A percentile compares a stretch with the other conserved stretches of the same genome.
Conservation (phyloP, 1,140 invertebrate species). For the Drosophila watanabei region DNA sequence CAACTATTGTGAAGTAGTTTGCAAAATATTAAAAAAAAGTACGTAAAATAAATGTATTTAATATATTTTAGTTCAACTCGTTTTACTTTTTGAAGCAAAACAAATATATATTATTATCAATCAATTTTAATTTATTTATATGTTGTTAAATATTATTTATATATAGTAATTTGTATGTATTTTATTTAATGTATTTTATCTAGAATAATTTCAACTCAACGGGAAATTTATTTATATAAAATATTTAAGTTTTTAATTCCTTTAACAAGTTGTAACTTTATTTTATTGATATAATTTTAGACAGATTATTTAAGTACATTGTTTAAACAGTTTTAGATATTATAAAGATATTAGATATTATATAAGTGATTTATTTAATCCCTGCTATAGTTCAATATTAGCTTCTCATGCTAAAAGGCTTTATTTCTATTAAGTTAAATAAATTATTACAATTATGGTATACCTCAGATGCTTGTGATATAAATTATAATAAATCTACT, state of each 20-base stretch:
- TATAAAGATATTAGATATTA: background rate
- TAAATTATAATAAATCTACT: background rate
- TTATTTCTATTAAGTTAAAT: background rate
- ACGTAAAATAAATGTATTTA: background rate
- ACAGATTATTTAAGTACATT: background rate
- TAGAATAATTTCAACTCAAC: background rate
- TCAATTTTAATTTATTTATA: background rate
- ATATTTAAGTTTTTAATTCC: background rate
- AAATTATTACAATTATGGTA: background rate
- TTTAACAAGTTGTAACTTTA: background rate
- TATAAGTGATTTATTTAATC: background rate
- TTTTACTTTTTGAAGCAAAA: background rate
- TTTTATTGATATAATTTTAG: background rate
- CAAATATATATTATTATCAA: background rate
- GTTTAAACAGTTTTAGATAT: background rate
- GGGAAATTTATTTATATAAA: background rate
- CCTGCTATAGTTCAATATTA: slow-evolving; percentile 3
- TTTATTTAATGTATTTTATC: background rate
- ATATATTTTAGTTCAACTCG: background rate
- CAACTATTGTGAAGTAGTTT: too few relatives aligned
- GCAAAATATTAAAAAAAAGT: too few relatives aligned
- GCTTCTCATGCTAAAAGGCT: background rate
- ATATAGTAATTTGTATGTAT: background rate
- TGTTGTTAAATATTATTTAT: background rate
- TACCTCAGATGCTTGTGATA: background rate